Evolutionary conservation across 2,888 invertebrate species (phyloP).

Genomic region (Pammene aurita): DNA sequence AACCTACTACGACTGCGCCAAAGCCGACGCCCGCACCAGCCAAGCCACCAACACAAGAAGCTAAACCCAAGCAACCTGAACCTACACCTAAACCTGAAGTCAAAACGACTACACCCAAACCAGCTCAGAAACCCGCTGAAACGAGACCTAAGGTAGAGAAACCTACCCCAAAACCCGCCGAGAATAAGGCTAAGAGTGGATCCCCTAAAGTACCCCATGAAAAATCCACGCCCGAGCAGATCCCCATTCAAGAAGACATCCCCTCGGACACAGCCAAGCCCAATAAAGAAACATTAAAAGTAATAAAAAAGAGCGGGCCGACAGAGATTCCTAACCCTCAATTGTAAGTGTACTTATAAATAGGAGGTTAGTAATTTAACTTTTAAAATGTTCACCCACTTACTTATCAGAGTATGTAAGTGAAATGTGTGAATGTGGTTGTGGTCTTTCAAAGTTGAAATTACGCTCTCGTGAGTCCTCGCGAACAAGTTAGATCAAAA

Average conservation of each 20-base stretch:
- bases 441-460: constrained; percentile 36
- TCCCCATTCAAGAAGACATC: constrained; percentile 82
- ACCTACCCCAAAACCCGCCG: constrained; percentile 45
- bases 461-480: constrained; percentile 10
- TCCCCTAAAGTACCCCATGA: constrained; percentile 38
- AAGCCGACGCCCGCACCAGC: constrained; percentile 46
- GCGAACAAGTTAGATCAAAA: constrained; percentile 23
- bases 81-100: constrained; percentile 42
- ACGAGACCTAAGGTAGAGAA: constrained; percentile 43
- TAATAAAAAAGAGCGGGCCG: constrained; percentile 84
- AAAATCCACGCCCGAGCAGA: constrained; percentile 56
- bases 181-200: constrained; percentile 41
- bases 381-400: constrained; percentile 16
- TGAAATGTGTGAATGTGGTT: constrained; percentile 12
- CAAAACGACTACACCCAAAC: constrained; percentile 45
- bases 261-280: constrained; percentile 81
- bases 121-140: constrained; percentile 46
- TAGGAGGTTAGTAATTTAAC: constrained; percentile 43
- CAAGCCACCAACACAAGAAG: constrained; percentile 33
- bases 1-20: constrained; percentile 12
- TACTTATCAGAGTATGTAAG: constrained; percentile 10
- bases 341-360: constrained; percentile 51
- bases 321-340: constrained; percentile 73
- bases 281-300: constrained; percentile 80
- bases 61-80: constrained; percentile 4